Percentiles rank a stretch among this genome's conserved stretches.
Evolutionary conservation across 1,140 invertebrate genomes (phyloP).

Genomic region (Paraescarpia echinospica): DNA sequence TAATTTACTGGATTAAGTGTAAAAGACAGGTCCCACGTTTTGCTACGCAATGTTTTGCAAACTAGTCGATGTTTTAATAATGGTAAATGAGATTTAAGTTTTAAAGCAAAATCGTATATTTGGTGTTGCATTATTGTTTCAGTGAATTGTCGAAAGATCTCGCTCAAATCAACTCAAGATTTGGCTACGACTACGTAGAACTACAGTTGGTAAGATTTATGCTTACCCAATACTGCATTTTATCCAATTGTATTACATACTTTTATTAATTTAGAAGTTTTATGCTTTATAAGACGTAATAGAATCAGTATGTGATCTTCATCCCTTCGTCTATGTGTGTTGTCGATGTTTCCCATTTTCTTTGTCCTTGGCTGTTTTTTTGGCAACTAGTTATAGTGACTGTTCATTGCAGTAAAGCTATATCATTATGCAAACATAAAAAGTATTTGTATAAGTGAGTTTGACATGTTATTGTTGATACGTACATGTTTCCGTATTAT

Average conservation of each 20-base stretch:
- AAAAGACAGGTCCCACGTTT: too few species aligned
- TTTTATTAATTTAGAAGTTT: background rate
- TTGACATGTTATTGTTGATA: background rate
- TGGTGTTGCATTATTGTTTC: constrained; percentile 25
- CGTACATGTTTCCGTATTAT: background rate
- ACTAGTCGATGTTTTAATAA: too few species aligned
- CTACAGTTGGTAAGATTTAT: constrained; percentile 43
- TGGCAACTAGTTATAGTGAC: too few species aligned
- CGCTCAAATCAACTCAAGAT: constrained; percentile 36
- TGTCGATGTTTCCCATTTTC: too few species aligned
- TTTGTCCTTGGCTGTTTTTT: background rate
- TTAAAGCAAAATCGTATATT: too few species aligned
- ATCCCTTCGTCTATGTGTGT: too few species aligned
- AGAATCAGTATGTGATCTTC: too few species aligned
- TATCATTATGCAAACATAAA: too few species aligned
- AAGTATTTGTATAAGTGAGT: background rate
- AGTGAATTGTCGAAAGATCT: constrained; percentile 46
- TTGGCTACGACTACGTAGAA: constrained; percentile 52
- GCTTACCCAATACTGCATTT: background rate
- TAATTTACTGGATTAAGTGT: too few species aligned
- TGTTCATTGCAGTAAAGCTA: background rate
- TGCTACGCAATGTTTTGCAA: too few species aligned
- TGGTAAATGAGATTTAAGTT: too few species aligned
- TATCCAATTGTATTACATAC: background rate
- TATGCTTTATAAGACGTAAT: too few species aligned